Evolutionary conservation across 2,113 vertebrate species (phyloP).

Genomic region (Pachypanchax playfairii): DNA sequence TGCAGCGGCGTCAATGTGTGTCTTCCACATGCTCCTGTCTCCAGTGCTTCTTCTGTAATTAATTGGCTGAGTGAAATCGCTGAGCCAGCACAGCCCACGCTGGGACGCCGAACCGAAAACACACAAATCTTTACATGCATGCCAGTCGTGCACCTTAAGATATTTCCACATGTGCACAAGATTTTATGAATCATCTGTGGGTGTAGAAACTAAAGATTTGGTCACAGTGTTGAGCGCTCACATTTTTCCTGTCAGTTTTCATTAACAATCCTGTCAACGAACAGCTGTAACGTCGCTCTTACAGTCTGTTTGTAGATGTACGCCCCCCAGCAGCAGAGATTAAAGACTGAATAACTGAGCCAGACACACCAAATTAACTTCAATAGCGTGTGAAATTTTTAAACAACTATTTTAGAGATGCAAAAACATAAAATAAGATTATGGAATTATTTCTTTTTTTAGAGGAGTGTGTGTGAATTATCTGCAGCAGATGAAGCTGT

Average conservation of each 20-base stretch:
- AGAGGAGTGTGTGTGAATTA: not conserved
- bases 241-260: conserved; percentile 40
- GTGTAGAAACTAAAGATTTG: conserved; percentile 49
- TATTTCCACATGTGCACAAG: conserved; percentile 11
- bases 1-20: conserved; percentile 55
- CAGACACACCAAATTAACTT: conserved; percentile 43
- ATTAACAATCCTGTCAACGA: conserved; percentile 43
- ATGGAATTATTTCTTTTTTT: conserved; percentile 25
- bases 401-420: conserved; percentile 19
- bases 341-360: conserved; percentile 33
- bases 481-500: conserved; percentile 48
- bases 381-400: conserved; percentile 33
- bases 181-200: conserved; percentile 27
- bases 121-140: conserved; percentile 22
- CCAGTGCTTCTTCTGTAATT: conserved; percentile 74
- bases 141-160: conserved; percentile 8
- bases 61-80: conserved; percentile 77
- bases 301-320: conserved; percentile 4
- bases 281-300: conserved; percentile 34
- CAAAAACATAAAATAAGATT: conserved; percentile 26
- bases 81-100: conserved; percentile 75
- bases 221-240: conserved; percentile 28
- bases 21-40: conserved; percentile 69
- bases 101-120: conserved; percentile 37
- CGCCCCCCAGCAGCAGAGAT: conserved; percentile 7